Evolutionary conservation across 2,113 vertebrate genomes (phyloP).

Genomic region (Crotalus viridis): DNA sequence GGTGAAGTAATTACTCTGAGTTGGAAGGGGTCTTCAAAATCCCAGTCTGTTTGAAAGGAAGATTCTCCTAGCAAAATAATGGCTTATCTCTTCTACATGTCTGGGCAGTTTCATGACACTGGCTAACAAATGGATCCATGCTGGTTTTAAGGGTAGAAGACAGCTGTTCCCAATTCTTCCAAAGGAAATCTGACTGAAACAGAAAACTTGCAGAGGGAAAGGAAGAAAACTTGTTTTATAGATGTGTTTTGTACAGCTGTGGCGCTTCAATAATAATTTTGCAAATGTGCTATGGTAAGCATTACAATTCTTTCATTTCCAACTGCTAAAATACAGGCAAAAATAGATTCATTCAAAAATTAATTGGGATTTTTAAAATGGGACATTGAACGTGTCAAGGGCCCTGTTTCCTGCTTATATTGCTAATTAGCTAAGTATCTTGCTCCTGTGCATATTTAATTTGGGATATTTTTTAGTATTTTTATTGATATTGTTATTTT

Average conservation of each 20-base stretch:
- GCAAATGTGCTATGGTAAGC: constrained; percentile 4
- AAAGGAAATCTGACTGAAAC: constrained; percentile 58
- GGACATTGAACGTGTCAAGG: not conserved
- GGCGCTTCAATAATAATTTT: constrained; percentile 39
- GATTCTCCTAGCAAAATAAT: not conserved
- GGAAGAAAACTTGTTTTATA: constrained; percentile 43
- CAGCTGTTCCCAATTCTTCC: constrained; percentile 56
- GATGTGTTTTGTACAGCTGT: constrained; percentile 40
- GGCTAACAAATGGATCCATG: constrained; percentile 45
- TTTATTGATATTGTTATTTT: not conserved
- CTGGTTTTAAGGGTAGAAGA: constrained; percentile 43
- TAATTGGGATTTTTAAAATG: not conserved
- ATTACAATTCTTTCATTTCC: constrained; percentile 33
- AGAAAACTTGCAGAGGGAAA: constrained; percentile 60
- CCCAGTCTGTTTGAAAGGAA: constrained; percentile 19
- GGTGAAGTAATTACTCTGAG: constrained; percentile 17
- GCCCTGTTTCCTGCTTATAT: not conserved
- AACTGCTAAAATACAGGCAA: not conserved
- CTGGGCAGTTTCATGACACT: constrained; percentile 5
- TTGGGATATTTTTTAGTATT: not conserved
- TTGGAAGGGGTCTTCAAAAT: not conserved
- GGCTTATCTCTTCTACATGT: not conserved
- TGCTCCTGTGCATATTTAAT: not conserved
- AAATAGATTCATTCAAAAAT: constrained; percentile 12
- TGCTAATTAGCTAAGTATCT: not conserved